phyloP scores from a whole-genome alignment of 2,113 vertebrate genomes.

The Hystrix brachyura region DNA sequence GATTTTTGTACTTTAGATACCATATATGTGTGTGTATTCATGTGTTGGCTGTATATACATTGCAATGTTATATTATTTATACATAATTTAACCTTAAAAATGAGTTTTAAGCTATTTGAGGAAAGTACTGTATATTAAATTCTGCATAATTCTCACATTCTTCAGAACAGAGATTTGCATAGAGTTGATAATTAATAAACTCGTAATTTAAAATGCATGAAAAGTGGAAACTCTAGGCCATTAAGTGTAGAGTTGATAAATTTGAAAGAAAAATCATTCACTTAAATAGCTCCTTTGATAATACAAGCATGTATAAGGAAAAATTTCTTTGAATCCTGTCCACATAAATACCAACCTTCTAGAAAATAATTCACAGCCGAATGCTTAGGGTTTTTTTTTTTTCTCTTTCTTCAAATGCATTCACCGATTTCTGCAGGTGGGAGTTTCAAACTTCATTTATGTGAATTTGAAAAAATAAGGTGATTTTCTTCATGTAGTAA shows the following conservation, averaged over 20 bases:
- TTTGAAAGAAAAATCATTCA: slow-evolving; percentile 3
- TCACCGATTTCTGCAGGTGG: background rate
- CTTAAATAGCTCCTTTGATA: background rate
- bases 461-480: background rate
- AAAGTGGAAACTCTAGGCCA: background rate
- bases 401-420: background rate
- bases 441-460: background rate
- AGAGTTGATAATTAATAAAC: background rate
- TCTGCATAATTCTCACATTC: background rate
- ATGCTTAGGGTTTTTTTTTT: background rate
- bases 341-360: background rate
- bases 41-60: background rate
- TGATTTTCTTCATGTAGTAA: background rate
- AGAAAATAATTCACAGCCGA: background rate
- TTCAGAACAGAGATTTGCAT: background rate
- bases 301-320: background rate
- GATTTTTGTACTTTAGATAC: background rate
- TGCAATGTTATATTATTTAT: background rate
- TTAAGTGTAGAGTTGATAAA: background rate
- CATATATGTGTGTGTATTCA: background rate
- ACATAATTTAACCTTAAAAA: background rate
- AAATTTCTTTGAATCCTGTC: background rate
- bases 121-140: background rate
- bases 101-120: background rate
- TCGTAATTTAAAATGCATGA: background rate